Evolutionary conservation across 2,113 vertebrate genomes (phyloP), one percentile per base, ranked within the genome.

Genomic region (Thryonomys swinderianus): DNA sequence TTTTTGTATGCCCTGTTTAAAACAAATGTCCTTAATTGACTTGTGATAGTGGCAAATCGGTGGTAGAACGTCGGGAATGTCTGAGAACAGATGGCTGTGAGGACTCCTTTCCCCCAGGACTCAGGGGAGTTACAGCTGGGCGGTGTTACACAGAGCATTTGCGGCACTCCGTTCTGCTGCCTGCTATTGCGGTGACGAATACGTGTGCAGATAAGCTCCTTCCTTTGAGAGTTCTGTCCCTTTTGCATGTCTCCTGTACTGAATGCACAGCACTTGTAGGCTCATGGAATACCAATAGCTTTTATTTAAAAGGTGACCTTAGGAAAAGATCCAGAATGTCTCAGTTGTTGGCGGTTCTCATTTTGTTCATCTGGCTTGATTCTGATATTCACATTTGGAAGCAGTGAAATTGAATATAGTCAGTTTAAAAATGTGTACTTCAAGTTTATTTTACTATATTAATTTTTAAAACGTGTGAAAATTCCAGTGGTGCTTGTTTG

Each of bases 81-180:
- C 90, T 89, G 53, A 37, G 69, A 98, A 93, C 94, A 98, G 97
- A 97, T 97, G 97, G 94, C 51, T 37, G 17, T 93, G 79, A 92
- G 86, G 90, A 85, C 76, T 45, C 91, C 69, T 93, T 87, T 76
- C 91, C 95, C 82, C 2, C 0, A 90, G 59, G 27, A 51, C 45
- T 69, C 73, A 23, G 73, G 42, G 40, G 94, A 93, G 62, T 95
- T 94, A 69, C 86, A 96, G 95, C 91, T 97, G 88, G n/a, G 96
- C 61, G 81, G 42, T 71, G 59, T 93, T 87, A 95, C 8, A 1
- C 76, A 37, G 61, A 84, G 92, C 42, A 11, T 88, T 13, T n/a
- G 64, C 85, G 79, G 69, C 30, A 45, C 55, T 73, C 45, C 42
- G 88, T 91, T 79, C 55, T 62, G 64, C 91, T 76, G 2, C 3